phyloP scores from a whole-genome alignment of 2,888 invertebrate species.

The Drosophila nr. medialis region DNA sequence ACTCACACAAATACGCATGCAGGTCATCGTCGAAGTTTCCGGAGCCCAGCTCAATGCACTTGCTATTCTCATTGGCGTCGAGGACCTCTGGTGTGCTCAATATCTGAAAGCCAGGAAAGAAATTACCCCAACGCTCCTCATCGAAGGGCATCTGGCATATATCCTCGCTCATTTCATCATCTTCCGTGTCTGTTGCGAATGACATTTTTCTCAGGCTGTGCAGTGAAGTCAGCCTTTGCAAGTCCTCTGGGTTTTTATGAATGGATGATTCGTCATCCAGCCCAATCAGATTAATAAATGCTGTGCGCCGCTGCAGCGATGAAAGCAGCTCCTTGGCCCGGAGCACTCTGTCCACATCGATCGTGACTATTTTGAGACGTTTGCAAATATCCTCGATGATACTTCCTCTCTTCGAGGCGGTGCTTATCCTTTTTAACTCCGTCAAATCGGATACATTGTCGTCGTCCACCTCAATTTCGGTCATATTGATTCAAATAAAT shows the following conservation, averaged over 20 bases:
- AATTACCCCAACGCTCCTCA: constrained; percentile 74
- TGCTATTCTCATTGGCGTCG: constrained; percentile 60
- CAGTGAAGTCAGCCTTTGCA: constrained; percentile 27
- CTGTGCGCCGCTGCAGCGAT: constrained; percentile 58
- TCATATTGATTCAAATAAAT: constrained; percentile 10
- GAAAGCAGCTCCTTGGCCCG: constrained; percentile 68
- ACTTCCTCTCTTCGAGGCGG: constrained; percentile 14
- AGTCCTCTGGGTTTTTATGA: constrained; percentile 14
- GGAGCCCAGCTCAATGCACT: constrained; percentile 68
- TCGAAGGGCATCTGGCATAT: constrained; percentile 45
- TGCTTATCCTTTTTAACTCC: no score
- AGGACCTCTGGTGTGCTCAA: constrained; percentile 46
- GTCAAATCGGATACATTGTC: neutral
- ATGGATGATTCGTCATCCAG: constrained; percentile 38
- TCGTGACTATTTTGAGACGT: constrained; percentile 62
- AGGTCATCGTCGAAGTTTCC: constrained; percentile 40
- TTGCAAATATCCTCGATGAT: constrained; percentile 54
- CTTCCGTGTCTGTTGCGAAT: rapidly evolving
- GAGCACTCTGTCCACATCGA: constrained; percentile 66
- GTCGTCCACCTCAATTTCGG: neutral
- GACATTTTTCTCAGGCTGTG: constrained; percentile 34
- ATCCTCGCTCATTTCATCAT: constrained; percentile 46
- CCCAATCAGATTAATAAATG: constrained; percentile 59
- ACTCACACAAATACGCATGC: constrained; percentile 63
- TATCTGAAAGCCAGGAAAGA: constrained; percentile 71